These are phyloP conservation scores for Tetropium fuscum DNA, from an alignment of 2,888 invertebrate genomes.

Conservation along the genomic window DNA sequence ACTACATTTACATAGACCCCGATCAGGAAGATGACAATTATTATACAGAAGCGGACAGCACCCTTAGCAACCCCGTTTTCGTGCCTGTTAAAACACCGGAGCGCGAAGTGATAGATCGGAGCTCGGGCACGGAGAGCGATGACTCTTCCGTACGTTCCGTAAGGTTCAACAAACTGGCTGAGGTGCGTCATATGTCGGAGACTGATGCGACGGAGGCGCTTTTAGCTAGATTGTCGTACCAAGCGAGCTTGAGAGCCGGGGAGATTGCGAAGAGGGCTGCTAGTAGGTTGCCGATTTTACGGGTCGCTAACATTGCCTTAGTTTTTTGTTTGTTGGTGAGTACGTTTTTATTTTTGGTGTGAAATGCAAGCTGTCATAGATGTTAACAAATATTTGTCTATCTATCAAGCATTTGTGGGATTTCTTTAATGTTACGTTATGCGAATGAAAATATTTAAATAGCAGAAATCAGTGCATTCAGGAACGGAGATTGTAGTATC, in stretches of 20 bases:
- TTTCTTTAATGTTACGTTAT: no score
- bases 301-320: slow-evolving; percentile 86
- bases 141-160: slow-evolving; percentile 81
- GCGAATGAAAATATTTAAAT: no score
- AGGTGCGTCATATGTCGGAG: slow-evolving; percentile 90
- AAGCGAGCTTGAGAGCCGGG: slow-evolving; percentile 87
- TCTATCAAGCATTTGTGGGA: no score
- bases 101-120: slow-evolving; percentile 65
- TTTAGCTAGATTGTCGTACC: slow-evolving; percentile 93
- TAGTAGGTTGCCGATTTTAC: slow-evolving; percentile 79
- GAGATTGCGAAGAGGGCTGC: slow-evolving; percentile 82
- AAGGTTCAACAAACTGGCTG: slow-evolving; percentile 86
- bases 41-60: slow-evolving; percentile 72
- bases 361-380: no score
- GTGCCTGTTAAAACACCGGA: slow-evolving; percentile 87
- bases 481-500: no score
- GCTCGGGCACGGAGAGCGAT: slow-evolving; percentile 85
- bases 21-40: slow-evolving; percentile 85
- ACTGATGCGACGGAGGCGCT: slow-evolving; percentile 93
- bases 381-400: no score
- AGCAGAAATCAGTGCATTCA: no score
- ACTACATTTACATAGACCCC: slow-evolving; percentile 82
- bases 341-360: slow-evolving; percentile 32
- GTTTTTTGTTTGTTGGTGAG: slow-evolving; percentile 88
- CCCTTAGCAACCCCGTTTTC: slow-evolving; percentile 87